These are phyloP conservation scores for Cataglyphis altisquamis DNA, from an alignment of 2,888 invertebrate species.

Conservation along the genomic window DNA sequence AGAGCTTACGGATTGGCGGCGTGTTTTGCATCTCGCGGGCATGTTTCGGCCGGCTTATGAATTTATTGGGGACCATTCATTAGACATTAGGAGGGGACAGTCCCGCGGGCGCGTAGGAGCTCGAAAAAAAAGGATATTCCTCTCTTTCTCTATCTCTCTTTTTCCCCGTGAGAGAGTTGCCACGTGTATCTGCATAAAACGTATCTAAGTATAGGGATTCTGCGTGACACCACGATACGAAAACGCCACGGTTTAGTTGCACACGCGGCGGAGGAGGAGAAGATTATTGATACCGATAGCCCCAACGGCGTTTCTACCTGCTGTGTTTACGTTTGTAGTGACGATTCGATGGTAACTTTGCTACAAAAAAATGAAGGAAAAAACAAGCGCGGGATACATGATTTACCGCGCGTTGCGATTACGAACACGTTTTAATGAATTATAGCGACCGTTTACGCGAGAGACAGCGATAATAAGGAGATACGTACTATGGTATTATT, in stretches of 20 bases:
- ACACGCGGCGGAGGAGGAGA: background rate
- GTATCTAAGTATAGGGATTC: background rate
- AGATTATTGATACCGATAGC: constrained; percentile 52
- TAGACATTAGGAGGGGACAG: constrained; percentile 83
- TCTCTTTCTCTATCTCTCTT: constrained; percentile 14
- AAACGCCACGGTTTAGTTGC: constrained; percentile 39
- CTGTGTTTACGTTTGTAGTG: constrained; percentile 43
- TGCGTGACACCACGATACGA: constrained; percentile 24
- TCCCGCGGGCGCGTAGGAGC: constrained; percentile 80
- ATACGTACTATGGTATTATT: constrained; percentile 48
- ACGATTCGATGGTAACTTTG: constrained; percentile 38
- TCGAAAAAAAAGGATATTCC: constrained; percentile 77
- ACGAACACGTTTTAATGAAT: constrained; percentile 42
- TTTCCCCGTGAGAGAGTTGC: constrained; percentile 48
- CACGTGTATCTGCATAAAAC: constrained; percentile 36
- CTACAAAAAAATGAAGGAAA: background rate
- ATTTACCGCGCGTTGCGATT: constrained; percentile 43
- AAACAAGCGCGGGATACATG: background rate
- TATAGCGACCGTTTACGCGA: constrained; percentile 38
- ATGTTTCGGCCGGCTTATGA: constrained; percentile 85
- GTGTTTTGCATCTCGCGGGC: constrained; percentile 82
- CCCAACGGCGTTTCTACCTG: constrained; percentile 49
- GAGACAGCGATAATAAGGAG: constrained; percentile 44
- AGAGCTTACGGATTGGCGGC: constrained; percentile 59
- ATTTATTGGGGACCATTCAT: constrained; percentile 85